phyloP scores from a whole-genome alignment of 2,888 invertebrate genomes.

The Cremastinae sp. region DNA sequence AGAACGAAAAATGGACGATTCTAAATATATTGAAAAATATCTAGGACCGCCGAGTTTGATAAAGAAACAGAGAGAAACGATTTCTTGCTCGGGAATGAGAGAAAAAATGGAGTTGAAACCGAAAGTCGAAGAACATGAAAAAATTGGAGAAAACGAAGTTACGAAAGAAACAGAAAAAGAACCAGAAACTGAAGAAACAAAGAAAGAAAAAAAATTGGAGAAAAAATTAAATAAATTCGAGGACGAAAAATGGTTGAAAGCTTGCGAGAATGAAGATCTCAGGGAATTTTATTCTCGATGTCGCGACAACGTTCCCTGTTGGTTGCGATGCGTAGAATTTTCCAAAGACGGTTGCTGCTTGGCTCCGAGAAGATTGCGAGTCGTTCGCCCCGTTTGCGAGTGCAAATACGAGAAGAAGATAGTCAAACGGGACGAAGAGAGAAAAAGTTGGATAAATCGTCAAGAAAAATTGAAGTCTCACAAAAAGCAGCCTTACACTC shows the following conservation, averaged over 20 bases:
- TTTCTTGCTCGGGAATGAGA: constrained; percentile 50
- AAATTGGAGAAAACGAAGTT: too few relatives aligned
- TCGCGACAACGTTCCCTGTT: constrained; percentile 66
- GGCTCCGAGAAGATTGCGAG: constrained; percentile 58
- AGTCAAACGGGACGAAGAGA: constrained; percentile 69
- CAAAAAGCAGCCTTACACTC: constrained; percentile 65
- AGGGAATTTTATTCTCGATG: constrained; percentile 67
- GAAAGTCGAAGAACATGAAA: not conserved
- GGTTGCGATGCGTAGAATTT: constrained; percentile 66
- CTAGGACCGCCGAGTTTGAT: constrained; percentile 57
- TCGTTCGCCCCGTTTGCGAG: constrained; percentile 73
- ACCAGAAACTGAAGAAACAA: not conserved
- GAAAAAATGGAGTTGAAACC: constrained; percentile 34
- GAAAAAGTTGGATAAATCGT: constrained; percentile 64
- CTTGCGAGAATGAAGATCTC: constrained; percentile 67
- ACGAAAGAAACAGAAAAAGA: not conserved
- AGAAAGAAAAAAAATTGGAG: constrained; percentile 32
- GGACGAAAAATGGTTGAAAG: constrained; percentile 56
- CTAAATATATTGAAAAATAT: constrained; percentile 61
- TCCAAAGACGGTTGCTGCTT: constrained; percentile 51
- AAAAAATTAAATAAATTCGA: constrained; percentile 1
- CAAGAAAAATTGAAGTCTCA: constrained; percentile 64
- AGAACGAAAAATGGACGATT: constrained; percentile 49
- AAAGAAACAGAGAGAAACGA: constrained; percentile 32
- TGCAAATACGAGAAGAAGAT: constrained; percentile 73